Conservation (phyloP, 2,113 vertebrate genomes). For the Zapornia atra region DNA sequence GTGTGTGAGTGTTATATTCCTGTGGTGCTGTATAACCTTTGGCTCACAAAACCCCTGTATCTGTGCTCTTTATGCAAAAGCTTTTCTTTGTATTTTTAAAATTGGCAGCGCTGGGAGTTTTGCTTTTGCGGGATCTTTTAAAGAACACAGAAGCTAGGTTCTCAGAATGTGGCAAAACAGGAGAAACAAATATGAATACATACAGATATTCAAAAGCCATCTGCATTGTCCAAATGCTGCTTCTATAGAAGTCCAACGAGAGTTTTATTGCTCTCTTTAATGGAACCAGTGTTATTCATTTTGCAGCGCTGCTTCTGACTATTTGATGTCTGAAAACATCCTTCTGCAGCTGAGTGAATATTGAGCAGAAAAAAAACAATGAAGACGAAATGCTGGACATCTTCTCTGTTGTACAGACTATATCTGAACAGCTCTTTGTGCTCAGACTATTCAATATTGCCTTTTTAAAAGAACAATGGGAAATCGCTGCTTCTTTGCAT, state of each 20-base stretch:
- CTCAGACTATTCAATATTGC: not conserved
- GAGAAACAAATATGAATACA: slow-evolving; percentile 1
- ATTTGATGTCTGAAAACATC: slow-evolving; percentile 1
- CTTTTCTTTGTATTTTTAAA: slow-evolving; percentile 30
- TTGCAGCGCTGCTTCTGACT: not conserved
- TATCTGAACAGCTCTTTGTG: not conserved
- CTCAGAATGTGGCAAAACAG: not conserved
- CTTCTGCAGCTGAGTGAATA: not conserved
- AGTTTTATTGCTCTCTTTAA: not conserved
- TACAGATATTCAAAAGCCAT: not conserved
- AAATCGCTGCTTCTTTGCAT: not conserved
- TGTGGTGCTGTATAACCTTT: not conserved
- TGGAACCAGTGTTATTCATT: not conserved
- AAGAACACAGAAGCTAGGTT: not conserved
- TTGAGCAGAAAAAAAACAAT: not conserved
- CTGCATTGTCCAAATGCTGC: not conserved
- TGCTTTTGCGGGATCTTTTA: not conserved
- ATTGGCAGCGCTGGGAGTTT: not conserved
- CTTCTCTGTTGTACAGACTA: not conserved
- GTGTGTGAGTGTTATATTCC: not conserved
- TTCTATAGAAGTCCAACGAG: not conserved
- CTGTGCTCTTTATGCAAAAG: not conserved
- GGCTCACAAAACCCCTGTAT: not conserved
- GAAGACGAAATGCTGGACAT: not conserved
- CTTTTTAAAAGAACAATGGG: not conserved